phyloP scores from a whole-genome alignment of 2,113 vertebrate species.

The Pachyramphus minor region DNA sequence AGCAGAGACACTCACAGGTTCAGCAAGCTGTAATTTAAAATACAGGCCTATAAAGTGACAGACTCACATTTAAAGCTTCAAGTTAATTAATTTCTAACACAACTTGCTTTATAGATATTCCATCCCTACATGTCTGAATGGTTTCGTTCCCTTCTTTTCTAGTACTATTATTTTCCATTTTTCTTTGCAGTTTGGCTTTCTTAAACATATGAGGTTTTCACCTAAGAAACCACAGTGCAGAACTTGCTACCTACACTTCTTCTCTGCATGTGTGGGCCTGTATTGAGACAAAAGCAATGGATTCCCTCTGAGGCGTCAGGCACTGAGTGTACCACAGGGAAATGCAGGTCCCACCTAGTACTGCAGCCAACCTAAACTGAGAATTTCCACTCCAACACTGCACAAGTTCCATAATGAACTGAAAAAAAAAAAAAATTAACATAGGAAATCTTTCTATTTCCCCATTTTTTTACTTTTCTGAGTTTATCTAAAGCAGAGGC shows the following conservation, averaged over 20 bases:
- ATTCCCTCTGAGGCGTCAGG: background rate
- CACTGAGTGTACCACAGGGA: background rate
- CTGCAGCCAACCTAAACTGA: background rate
- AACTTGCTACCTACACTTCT: background rate
- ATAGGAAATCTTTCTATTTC: background rate
- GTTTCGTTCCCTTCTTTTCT: background rate
- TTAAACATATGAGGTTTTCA: background rate
- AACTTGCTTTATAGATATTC: background rate
- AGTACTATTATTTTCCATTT: background rate
- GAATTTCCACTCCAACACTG: background rate
- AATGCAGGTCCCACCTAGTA: background rate
- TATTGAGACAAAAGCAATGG: background rate
- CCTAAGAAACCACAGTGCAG: background rate
- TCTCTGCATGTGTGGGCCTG: background rate
- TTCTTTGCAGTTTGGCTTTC: background rate
- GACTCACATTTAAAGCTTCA: background rate
- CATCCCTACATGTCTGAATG: background rate
- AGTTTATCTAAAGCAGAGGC: background rate
- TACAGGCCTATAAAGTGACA: background rate
- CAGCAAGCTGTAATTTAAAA: background rate
- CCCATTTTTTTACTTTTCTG: background rate
- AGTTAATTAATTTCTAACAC: background rate
- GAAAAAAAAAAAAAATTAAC: background rate
- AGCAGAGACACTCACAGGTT: background rate
- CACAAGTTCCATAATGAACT: background rate